These are phyloP conservation scores for Adoxophyes honmai DNA, from an alignment of 1,140 invertebrate species.

Conservation along the genomic window DNA sequence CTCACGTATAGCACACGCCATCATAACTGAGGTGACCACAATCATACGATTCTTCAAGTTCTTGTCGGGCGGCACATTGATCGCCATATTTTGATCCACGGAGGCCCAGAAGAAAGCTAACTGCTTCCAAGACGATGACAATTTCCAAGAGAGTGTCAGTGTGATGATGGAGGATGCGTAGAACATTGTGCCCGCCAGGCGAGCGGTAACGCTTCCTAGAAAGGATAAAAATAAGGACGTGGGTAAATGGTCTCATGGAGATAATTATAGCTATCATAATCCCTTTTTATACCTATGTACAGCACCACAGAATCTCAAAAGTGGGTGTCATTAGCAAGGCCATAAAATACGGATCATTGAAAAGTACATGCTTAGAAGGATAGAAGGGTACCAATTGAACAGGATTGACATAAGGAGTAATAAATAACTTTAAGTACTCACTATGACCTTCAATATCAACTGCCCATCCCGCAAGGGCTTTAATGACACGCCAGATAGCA, in stretches of 20 bases:
- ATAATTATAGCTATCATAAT: too few species aligned
- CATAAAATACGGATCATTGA: too few species aligned
- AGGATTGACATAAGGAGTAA: too few species aligned
- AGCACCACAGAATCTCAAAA: too few species aligned
- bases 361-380: too few species aligned
- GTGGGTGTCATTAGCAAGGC: too few species aligned
- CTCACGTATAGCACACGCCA: slow-evolving; percentile 32
- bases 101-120: slow-evolving; percentile 36
- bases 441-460: slow-evolving; percentile 33
- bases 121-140: slow-evolving; percentile 33
- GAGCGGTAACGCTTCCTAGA: slow-evolving; percentile 46
- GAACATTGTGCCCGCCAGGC: slow-evolving; percentile 49
- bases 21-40: slow-evolving; percentile 25
- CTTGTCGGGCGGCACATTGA: slow-evolving; percentile 33
- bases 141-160: slow-evolving; percentile 34
- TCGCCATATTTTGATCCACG: slow-evolving; percentile 31
- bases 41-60: slow-evolving; percentile 33
- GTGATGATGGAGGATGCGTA: slow-evolving; percentile 39
- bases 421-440: slow-evolving; percentile 27
- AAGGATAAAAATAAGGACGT: too few species aligned
- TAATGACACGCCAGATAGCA: slow-evolving; percentile 39
- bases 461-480: slow-evolving; percentile 34
- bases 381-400: too few species aligned
- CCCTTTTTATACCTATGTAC: too few species aligned
- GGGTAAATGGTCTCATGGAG: too few species aligned